Evolutionary conservation across 2,888 invertebrate species (phyloP), one percentile per base, ranked within the genome.

Genomic region (Osmoderma eremita): DNA sequence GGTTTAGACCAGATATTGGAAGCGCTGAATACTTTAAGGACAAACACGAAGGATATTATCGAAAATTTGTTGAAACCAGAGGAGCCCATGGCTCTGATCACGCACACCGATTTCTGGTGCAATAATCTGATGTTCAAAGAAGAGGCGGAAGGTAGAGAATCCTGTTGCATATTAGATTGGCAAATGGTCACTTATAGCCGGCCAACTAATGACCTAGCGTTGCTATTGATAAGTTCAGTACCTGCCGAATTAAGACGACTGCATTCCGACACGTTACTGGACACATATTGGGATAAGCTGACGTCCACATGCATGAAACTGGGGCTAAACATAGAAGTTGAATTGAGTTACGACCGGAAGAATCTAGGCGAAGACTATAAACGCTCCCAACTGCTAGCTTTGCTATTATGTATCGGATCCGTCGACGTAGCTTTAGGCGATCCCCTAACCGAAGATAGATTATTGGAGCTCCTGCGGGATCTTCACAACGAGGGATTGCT

Each of bases 21-120:
- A 22, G 87, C 89, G 1, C 81, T 92, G 4, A 80, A 86, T 65
- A 80, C 83, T 0, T 81, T 88, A 3, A 84, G 90, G 70, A 88
- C 90, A 0, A 85, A 88, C 67, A 92, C 91, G 10, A 90, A 91
- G 75, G 87, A 89, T 15, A 85, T 92, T 50, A 90, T 92, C 20
- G 89, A 90, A 17, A 88, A 88, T 1, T 82, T 92, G 5, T 81
- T 92, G 30, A 86, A 88, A 50, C 91, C 92, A 0, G 86, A 88
- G 54, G 91, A 90, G 75, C 92, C 92, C 0, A 81, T 89, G 75
- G 90, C 92, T 0, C 84, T 92, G 4, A 88, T 93, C 68, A 92
- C 91, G 0, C 93, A 93, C 79, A 92, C 92, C 0, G 93, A 93
- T 78, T 93, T 93, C 80, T 93, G 93, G 93, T 91, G 91, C 78